Evolutionary conservation across 2,888 invertebrate species (phyloP).

Genomic region (Anagyrus pseudococci): DNA sequence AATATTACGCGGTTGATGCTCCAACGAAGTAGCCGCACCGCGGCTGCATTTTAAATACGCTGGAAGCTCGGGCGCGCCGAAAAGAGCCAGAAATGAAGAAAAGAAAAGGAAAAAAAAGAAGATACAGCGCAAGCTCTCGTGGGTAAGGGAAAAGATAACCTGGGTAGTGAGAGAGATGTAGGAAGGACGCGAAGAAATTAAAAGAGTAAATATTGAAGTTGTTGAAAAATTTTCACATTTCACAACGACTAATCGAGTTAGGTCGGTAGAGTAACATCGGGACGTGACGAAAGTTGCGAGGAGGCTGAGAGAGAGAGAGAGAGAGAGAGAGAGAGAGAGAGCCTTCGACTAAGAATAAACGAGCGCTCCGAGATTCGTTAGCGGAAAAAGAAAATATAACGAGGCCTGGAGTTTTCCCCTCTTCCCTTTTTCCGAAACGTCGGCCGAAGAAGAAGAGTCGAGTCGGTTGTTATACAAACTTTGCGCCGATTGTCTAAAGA

Average conservation of each 20-base stretch:
- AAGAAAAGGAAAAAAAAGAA: background rate
- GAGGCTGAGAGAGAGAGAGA: background rate
- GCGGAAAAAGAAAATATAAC: conserved; percentile 21
- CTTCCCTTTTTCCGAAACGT: too few relatives aligned
- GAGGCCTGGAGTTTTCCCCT: too few relatives aligned
- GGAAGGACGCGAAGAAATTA: conserved; percentile 9
- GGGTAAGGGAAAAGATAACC: background rate
- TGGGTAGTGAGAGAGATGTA: background rate
- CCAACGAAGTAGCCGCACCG: background rate
- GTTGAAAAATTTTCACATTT: conserved; percentile 11
- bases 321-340: background rate
- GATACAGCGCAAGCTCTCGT: background rate
- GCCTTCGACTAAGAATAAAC: conserved; percentile 8
- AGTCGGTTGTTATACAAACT: conserved; percentile 21
- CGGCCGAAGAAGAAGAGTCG: background rate
- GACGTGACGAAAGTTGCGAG: background rate
- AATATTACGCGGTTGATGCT: background rate
- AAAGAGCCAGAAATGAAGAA: background rate
- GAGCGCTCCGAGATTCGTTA: conserved; percentile 15
- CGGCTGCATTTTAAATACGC: conserved; percentile 1
- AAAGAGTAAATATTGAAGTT: conserved; percentile 29
- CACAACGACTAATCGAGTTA: conserved; percentile 18
- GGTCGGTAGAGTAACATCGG: background rate
- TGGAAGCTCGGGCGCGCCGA: background rate
- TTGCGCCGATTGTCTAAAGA: conserved; percentile 20